Percentiles rank a stretch among this genome's conserved stretches.
Evolutionary conservation across 2,888 invertebrate genomes (phyloP).

Genomic region (Kuschelorhynchus macadamiae): DNA sequence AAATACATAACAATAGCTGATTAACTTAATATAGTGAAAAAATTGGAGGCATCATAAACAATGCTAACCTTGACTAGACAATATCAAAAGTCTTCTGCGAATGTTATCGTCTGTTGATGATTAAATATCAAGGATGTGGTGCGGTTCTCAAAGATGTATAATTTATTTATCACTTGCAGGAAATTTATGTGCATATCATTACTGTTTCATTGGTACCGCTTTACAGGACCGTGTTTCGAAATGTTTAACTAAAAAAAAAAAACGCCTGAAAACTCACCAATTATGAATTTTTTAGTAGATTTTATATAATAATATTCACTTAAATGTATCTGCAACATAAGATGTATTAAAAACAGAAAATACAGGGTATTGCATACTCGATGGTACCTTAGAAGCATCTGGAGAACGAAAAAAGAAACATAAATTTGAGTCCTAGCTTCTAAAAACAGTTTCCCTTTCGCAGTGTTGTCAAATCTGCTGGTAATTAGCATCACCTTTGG

Average conservation of each 20-base stretch:
- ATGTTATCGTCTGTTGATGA: conserved; percentile 39
- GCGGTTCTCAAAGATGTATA: conserved; percentile 45
- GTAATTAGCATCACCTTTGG: too few relatives aligned
- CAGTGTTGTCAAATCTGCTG: too few relatives aligned
- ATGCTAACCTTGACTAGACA: conserved; percentile 35
- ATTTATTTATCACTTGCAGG: conserved; percentile 44
- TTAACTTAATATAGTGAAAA: conserved; percentile 36
- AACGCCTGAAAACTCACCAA: background rate
- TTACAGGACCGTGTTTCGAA: conserved; percentile 3
- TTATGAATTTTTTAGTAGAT: background rate
- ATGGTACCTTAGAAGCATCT: too few relatives aligned
- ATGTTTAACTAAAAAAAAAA: background rate
- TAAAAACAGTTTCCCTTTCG: too few relatives aligned
- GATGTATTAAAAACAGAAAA: too few relatives aligned
- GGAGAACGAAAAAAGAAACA: too few relatives aligned
- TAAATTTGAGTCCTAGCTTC: too few relatives aligned
- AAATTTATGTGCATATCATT: conserved; percentile 46
- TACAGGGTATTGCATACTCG: too few relatives aligned
- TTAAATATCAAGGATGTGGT: conserved; percentile 49
- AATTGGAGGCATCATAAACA: conserved; percentile 25
- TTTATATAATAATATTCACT: too few relatives aligned
- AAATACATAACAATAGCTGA: conserved; percentile 30
- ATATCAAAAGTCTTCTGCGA: conserved; percentile 41
- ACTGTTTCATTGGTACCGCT: conserved; percentile 20
- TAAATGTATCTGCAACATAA: too few relatives aligned